These are phyloP conservation scores for Leptoclinus maculatus DNA, from an alignment of 2,797 vertebrate species.

Conservation along the genomic window DNA sequence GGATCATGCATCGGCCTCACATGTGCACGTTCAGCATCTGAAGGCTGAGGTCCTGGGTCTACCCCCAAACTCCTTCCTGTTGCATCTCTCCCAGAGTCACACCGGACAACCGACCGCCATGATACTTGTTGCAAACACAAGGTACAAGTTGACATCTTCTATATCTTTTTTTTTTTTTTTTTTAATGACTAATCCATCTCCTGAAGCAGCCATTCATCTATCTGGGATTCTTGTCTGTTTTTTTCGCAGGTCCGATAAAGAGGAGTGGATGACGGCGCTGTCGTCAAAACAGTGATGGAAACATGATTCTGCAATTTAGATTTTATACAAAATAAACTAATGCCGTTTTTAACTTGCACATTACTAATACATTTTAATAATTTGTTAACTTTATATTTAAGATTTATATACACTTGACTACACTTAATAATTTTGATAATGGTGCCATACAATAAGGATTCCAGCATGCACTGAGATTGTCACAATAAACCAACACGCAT, in stretches of 20 bases:
- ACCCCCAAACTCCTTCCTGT: conserved; percentile 78
- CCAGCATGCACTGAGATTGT: conserved; percentile 8
- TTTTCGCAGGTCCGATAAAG: conserved; percentile 69
- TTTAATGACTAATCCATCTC: neutral
- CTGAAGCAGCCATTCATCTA: neutral
- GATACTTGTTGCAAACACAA: conserved; percentile 74
- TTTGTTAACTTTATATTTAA: conserved; percentile 2
- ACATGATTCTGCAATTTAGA: neutral
- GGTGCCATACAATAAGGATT: neutral
- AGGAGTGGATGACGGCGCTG: conserved; percentile 71
- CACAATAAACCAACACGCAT: neutral
- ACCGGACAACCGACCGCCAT: conserved; percentile 61
- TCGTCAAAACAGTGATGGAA: conserved; percentile 27
- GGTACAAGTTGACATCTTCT: conserved; percentile 48
- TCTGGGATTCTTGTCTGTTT: neutral
- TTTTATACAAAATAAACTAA: neutral
- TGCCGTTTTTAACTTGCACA: conserved; percentile 11
- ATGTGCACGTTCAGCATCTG: conserved; percentile 73
- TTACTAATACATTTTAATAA: neutral
- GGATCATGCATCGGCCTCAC: conserved; percentile 79
- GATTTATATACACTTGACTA: neutral
- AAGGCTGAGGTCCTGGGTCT: conserved; percentile 73
- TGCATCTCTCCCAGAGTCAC: conserved; percentile 77
- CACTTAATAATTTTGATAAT: conserved; percentile 9
- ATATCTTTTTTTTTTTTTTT: neutral